Evolutionary conservation across 2,888 invertebrate species (phyloP).

Genomic region (Ceramica pisi): DNA sequence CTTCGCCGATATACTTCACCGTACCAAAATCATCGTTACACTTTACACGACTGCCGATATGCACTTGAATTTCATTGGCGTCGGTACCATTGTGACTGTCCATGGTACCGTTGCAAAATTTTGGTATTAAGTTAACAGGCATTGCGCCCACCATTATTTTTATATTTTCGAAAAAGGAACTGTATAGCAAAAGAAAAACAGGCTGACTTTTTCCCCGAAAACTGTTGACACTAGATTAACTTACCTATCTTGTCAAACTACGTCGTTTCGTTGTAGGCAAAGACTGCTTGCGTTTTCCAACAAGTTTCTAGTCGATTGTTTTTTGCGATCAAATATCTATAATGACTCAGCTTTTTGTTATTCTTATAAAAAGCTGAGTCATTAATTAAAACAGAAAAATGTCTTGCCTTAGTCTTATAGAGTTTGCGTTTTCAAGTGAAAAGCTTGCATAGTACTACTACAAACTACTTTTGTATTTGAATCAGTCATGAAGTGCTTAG

Average conservation of each 20-base stretch:
- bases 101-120: constrained; percentile 89
- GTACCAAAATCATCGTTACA: constrained; percentile 86
- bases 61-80: constrained; percentile 85
- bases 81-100: constrained; percentile 88
- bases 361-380: too few species aligned
- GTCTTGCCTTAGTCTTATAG: too few species aligned
- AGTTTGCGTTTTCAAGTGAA: too few species aligned
- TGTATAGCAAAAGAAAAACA: constrained; percentile 87
- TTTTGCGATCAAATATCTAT: constrained; percentile 15
- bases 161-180: constrained; percentile 86
- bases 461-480: too few species aligned
- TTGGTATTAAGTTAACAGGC: constrained; percentile 90
- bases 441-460: too few species aligned
- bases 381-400: too few species aligned
- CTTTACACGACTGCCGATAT: constrained; percentile 87
- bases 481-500: too few species aligned
- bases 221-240: constrained; percentile 71
- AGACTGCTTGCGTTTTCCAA: neutral
- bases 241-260: constrained; percentile 61
- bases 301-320: constrained; percentile 3
- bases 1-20: constrained; percentile 94
- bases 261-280: constrained; percentile 6
- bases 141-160: constrained; percentile 90
- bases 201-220: constrained; percentile 80
- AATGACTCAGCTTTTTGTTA: too few species aligned